phyloP scores from a whole-genome alignment of 2,113 vertebrate species.

The Macrotis lagotis region DNA sequence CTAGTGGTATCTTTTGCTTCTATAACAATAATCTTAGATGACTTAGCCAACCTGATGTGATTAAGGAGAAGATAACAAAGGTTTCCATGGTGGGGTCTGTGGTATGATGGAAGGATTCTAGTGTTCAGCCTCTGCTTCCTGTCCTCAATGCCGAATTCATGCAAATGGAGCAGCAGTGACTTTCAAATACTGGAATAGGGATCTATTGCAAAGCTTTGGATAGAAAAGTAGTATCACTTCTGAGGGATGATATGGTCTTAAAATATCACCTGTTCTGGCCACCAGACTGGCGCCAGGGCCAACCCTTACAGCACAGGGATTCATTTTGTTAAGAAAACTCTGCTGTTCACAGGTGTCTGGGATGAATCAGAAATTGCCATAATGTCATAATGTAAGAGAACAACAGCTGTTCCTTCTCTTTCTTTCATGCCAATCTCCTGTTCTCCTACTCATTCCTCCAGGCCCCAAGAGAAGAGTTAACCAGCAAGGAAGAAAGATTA shows the following conservation, averaged over 20 bases:
- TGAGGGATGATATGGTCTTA: slow-evolving; percentile 2
- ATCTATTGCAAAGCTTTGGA: background rate
- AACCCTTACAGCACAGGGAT: background rate
- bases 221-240: slow-evolving; percentile 15
- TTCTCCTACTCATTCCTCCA: background rate
- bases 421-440: background rate
- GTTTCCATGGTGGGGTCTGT: background rate
- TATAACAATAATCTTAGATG: background rate
- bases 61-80: slow-evolving; percentile 10
- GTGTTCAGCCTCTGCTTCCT: background rate
- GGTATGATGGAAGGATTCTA: background rate
- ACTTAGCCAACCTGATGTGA: background rate
- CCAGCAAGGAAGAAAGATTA: background rate
- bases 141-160: background rate
- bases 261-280: background rate
- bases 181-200: background rate
- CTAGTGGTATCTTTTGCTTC: background rate
- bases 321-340: slow-evolving; percentile 30
- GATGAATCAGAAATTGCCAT: slow-evolving; percentile 18
- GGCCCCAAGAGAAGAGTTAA: background rate
- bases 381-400: slow-evolving; percentile 10
- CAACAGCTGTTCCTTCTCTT: slow-evolving; percentile 45
- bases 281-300: background rate
- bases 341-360: slow-evolving; percentile 38
- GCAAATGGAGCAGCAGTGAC: background rate